These are phyloP conservation scores for Eupeodes luniger DNA, from an alignment of 2,888 invertebrate genomes.

Conservation along the genomic window DNA sequence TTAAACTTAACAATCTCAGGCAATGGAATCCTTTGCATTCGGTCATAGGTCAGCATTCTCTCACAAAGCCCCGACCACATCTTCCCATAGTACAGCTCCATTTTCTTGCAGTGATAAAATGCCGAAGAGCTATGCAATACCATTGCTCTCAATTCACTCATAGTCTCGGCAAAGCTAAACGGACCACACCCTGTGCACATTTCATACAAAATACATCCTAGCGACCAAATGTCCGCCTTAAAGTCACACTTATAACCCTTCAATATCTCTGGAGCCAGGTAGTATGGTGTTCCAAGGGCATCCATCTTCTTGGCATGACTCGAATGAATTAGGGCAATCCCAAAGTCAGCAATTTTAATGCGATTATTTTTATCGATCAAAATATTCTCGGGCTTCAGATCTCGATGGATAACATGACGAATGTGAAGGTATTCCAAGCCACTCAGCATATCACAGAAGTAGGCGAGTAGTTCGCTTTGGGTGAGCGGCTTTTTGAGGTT, in stretches of 20 bases:
- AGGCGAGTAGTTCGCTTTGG: constrained; percentile 80
- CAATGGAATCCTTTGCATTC: constrained; percentile 79
- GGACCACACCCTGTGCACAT: constrained; percentile 83
- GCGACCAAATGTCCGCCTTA: constrained; percentile 90
- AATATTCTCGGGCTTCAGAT: constrained; percentile 91
- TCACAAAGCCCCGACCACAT: constrained; percentile 80
- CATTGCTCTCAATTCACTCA: constrained; percentile 77
- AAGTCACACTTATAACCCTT: constrained; percentile 88
- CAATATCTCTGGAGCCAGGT: constrained; percentile 90
- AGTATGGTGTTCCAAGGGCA: constrained; percentile 88
- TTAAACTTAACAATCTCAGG: constrained; percentile 79
- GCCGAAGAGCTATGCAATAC: constrained; percentile 23
- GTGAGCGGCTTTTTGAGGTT: constrained; percentile 69
- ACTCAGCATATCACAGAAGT: constrained; percentile 83
- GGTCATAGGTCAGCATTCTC: constrained; percentile 80
- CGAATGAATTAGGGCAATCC: constrained; percentile 84
- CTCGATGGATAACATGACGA: constrained; percentile 85
- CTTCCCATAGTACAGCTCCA: constrained; percentile 77
- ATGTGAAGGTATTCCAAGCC: constrained; percentile 83
- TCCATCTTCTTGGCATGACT: constrained; percentile 57
- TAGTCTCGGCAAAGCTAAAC: constrained; percentile 77
- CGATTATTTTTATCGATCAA: constrained; percentile 87
- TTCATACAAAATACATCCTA: constrained; percentile 90
- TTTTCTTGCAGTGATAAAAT: constrained; percentile 77
- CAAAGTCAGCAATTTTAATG: constrained; percentile 90